These are phyloP conservation scores for Sarcophaga variegata DNA, from an alignment of 2,888 invertebrate genomes.

Conservation along the genomic window DNA sequence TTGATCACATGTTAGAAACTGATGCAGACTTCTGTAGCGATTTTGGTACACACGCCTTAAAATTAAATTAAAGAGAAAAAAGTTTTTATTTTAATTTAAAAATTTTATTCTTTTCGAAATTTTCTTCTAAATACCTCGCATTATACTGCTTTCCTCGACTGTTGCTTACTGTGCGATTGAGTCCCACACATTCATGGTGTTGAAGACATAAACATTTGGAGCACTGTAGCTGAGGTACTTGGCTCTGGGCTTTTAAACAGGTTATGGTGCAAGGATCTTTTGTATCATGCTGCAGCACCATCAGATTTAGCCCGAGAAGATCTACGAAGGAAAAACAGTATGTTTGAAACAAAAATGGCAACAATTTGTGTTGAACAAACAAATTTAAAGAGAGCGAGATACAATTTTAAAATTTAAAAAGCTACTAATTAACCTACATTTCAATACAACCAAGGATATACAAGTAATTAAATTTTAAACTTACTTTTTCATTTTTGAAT, in stretches of 20 bases:
- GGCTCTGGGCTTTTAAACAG: constrained; percentile 88
- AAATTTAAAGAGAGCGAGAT: too few species aligned
- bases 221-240: constrained; percentile 86
- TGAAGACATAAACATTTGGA: constrained; percentile 91
- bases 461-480: too few species aligned
- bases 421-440: too few species aligned
- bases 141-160: constrained; percentile 73
- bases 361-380: not conserved
- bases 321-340: constrained; percentile 55
- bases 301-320: constrained; percentile 43
- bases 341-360: not conserved
- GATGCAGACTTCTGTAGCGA: too few species aligned
- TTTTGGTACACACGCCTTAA: too few species aligned
- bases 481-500: constrained; percentile 27
- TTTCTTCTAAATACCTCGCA: constrained; percentile 73
- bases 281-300: not conserved
- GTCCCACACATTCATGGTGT: constrained; percentile 90
- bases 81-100: too few species aligned
- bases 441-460: too few species aligned
- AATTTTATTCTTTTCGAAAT: too few species aligned
- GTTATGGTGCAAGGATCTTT: constrained; percentile 88
- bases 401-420: too few species aligned
- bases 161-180: constrained; percentile 74
- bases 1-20: too few species aligned
- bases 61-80: too few species aligned